A percentile compares a stretch with the other conserved stretches of the same genome.
phyloP scores from a whole-genome alignment of 2,888 invertebrate genomes.

The Hydrotaea cyrtoneurina region DNA sequence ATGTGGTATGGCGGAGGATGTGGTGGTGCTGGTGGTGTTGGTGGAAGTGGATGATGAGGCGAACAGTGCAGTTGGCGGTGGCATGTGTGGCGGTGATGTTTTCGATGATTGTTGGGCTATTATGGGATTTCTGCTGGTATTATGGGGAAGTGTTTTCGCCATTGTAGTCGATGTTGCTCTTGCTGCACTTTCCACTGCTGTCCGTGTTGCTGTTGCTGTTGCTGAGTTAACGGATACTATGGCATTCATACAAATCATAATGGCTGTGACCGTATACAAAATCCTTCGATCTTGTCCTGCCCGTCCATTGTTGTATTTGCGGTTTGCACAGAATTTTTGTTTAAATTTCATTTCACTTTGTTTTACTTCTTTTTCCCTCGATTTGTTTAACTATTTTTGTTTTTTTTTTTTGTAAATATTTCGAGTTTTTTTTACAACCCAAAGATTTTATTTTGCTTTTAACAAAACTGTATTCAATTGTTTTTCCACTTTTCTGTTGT shows the following conservation, averaged over 20 bases:
- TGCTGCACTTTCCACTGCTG: conserved; percentile 30
- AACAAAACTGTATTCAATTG: background rate
- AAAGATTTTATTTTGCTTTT: conserved; percentile 22
- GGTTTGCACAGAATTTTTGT: conserved; percentile 51
- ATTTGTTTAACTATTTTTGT: background rate
- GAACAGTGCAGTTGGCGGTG: conserved; percentile 6
- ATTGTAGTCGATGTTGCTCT: conserved; percentile 5
- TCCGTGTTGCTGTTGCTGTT: conserved; percentile 27
- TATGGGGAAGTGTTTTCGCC: conserved; percentile 36
- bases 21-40: conserved; percentile 54
- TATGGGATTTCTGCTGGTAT: conserved; percentile 46
- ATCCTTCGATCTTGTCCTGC: conserved; percentile 37
- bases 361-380: background rate
- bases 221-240: conserved; percentile 55
- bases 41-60: conserved; percentile 36
- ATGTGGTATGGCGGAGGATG: background rate
- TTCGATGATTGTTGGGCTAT: conserved; percentile 45
- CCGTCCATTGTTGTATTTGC: conserved; percentile 36
- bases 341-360: conserved; percentile 52
- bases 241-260: conserved; percentile 58
- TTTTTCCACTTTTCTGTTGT: conserved; percentile 12
- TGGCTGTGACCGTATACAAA: conserved; percentile 51
- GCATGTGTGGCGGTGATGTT: conserved; percentile 38
- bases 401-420: conserved; percentile 7
- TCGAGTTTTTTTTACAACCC: background rate